Evolutionary conservation across 2,113 vertebrate genomes (phyloP), one percentile per base, ranked within the genome.

Genomic region (Morone chrysops): DNA sequence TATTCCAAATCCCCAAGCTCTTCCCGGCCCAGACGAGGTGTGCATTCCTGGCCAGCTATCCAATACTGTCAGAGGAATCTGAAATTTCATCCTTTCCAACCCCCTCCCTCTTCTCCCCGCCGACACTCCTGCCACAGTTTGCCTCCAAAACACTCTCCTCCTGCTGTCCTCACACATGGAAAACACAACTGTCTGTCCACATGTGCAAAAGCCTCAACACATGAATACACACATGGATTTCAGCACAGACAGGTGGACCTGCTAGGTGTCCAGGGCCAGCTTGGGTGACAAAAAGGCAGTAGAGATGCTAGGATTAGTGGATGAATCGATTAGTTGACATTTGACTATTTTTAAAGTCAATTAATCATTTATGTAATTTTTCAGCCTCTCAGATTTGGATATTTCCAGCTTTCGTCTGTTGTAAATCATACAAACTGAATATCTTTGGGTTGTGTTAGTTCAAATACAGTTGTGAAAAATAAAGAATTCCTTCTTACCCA

Each of bases 61-160:
- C 83, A 92, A 87, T 66, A 80, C 91, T 22, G 83, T 90, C 81
- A 90, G 83, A 90, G 80, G 92, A 93, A 92, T 92, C 90, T 95
- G 91, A 92, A 94, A 95, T 93, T 87, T 93, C 92, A 93, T 90
- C 91, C 92, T 71, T 66, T 80, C 8, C 59, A 45, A 40, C 70
- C 66, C 25, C 75, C 83, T n/a, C 73, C 53, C 59, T 57, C 62
- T 1, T 17, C 51, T 31, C 75, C 63, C 40, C 22, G 1, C 31
- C 16, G n/a, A 10, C 70, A 14, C 59, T 22, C 40, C 66, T 78
- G 73, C 72, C 48, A 50, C 43, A 70, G 31, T 71, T 78, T 70
- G 80, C 66, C 81, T 90, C 67, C 65, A 68, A 81, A 82, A 53
- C 77, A 16, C 75, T 25, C 75, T 71, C 61, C 71, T 53, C 14